A percentile compares a stretch with the other conserved stretches of the same genome.
phyloP scores from a whole-genome alignment of 2,888 invertebrate genomes.

The Pristionchus arcanus region DNA sequence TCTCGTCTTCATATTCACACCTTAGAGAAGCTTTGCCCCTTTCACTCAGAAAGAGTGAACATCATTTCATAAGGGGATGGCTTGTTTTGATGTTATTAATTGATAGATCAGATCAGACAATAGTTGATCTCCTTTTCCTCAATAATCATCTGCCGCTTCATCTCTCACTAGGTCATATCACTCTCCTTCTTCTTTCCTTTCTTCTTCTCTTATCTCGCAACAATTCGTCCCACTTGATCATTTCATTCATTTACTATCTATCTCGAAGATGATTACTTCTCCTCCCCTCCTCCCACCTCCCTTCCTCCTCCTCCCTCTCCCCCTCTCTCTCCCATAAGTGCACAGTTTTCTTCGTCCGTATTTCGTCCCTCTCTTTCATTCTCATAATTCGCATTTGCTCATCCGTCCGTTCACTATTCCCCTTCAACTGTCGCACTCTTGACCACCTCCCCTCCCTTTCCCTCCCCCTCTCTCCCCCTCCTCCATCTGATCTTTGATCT shows the following conservation, averaged over 20 bases:
- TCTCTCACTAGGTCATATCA: conserved; percentile 47
- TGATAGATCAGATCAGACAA: background rate
- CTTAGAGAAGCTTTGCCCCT: background rate
- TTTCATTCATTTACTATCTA: conserved; percentile 41
- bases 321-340: conserved; percentile 52
- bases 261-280: background rate
- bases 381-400: conserved; percentile 41
- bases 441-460: background rate
- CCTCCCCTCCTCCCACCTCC: background rate
- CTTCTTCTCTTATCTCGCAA: background rate
- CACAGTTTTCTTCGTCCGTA: conserved; percentile 16
- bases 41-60: background rate
- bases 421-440: background rate
- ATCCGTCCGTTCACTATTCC: conserved; percentile 31
- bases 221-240: conserved; percentile 20
- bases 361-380: conserved; percentile 3
- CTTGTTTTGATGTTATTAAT: background rate
- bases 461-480: conserved; percentile 47
- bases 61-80: too few species aligned
- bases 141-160: background rate
- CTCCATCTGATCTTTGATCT: conserved; percentile 27
- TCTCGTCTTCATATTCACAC: conserved; percentile 41
- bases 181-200: background rate
- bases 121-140: background rate
- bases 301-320: background rate